Conservation (phyloP, 1,140 invertebrate species). For the Microplitis demolitor region DNA sequence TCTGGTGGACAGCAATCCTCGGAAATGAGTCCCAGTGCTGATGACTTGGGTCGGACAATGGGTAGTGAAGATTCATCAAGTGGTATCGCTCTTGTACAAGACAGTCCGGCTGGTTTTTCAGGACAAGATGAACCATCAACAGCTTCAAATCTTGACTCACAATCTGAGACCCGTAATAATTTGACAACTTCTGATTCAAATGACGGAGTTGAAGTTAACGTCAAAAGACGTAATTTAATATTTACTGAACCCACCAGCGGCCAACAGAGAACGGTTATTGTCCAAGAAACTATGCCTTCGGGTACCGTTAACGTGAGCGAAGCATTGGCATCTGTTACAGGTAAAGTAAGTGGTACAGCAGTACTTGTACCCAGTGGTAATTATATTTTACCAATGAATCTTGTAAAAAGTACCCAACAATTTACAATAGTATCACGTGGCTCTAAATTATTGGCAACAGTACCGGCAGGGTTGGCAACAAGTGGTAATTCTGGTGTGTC, state of each 20-base stretch:
- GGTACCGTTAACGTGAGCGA: constrained; percentile 58
- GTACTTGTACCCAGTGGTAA: constrained; percentile 70
- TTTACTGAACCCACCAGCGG: constrained; percentile 49
- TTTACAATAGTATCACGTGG: constrained; percentile 73
- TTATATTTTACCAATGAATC: constrained; percentile 71
- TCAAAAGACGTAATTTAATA: constrained; percentile 53
- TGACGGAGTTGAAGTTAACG: constrained; percentile 45
- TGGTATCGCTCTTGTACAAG: constrained; percentile 66
- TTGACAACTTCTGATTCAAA: constrained; percentile 47
- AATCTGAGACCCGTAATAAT: constrained; percentile 32
- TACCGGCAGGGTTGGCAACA: constrained; percentile 63
- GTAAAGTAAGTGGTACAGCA: constrained; percentile 63
- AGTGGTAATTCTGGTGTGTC: constrained; percentile 43
- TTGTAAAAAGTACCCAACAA: constrained; percentile 72
- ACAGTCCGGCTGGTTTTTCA: constrained; percentile 52
- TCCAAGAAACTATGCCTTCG: constrained; percentile 57
- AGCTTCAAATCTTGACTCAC: constrained; percentile 35
- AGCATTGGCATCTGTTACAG: constrained; percentile 61
- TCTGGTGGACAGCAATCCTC: constrained; percentile 60
- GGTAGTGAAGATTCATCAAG: constrained; percentile 75
- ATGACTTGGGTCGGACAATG: constrained; percentile 70
- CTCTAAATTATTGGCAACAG: constrained; percentile 68
- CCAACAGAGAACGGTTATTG: constrained; percentile 58
- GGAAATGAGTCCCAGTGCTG: constrained; percentile 67
- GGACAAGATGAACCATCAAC: constrained; percentile 46